Evolutionary conservation across 2,888 invertebrate species (phyloP).

Genomic region (Amiota communis): DNA sequence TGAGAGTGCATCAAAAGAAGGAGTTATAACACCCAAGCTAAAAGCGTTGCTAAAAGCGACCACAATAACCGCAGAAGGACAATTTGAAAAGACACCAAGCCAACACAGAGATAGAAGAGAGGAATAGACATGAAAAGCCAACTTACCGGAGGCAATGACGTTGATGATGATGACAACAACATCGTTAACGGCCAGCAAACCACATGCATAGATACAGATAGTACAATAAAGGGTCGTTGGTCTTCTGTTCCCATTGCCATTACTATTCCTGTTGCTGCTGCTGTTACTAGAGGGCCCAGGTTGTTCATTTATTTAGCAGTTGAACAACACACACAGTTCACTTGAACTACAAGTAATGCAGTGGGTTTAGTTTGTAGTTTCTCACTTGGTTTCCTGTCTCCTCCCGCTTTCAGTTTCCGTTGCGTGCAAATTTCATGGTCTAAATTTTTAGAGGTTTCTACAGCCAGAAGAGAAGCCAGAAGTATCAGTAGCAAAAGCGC

Average conservation of each 20-base stretch:
- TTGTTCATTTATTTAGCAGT: slow-evolving; percentile 57
- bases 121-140: slow-evolving; percentile 49
- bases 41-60: background rate
- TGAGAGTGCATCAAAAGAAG: no score
- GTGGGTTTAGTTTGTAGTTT: slow-evolving; percentile 34
- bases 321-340: slow-evolving; percentile 51
- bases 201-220: background rate
- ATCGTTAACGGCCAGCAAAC: slow-evolving; percentile 47
- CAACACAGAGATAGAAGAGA: slow-evolving; percentile 25
- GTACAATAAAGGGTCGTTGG: slow-evolving; percentile 1
- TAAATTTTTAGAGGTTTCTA: slow-evolving; percentile 47
- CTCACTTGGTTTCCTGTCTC: slow-evolving; percentile 41
- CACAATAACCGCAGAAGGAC: slow-evolving; percentile 3
- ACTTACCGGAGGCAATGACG: slow-evolving; percentile 30
- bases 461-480: no score
- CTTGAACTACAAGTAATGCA: slow-evolving; percentile 10
- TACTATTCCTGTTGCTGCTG: background rate
- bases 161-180: slow-evolving; percentile 28
- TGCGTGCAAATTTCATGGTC: slow-evolving; percentile 63
- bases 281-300: slow-evolving; percentile 27
- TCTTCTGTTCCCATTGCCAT: background rate
- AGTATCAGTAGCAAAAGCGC: slow-evolving; percentile 26
- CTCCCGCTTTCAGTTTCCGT: slow-evolving; percentile 55
- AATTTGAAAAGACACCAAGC: slow-evolving; percentile 1
- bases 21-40: no score